Conservation (phyloP, 53 echinoderm and acorn worm species). For the Crossaster papposus region DNA sequence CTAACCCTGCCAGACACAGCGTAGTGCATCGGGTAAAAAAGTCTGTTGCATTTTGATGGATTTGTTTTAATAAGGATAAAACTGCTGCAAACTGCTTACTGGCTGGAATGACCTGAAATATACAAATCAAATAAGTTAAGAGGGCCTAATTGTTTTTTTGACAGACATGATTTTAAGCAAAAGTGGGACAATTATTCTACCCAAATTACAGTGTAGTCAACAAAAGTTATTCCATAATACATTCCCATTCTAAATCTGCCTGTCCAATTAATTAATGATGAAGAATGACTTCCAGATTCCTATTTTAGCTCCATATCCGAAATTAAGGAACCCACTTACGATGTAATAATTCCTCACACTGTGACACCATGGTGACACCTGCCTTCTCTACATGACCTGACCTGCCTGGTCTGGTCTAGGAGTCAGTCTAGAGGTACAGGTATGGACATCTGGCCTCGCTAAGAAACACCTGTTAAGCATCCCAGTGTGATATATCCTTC, state of each 20-base stretch:
- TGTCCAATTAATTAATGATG: not conserved
- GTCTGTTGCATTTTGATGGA: too few species aligned
- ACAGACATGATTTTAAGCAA: too few species aligned
- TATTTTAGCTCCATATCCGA: not conserved
- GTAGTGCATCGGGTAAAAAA: too few species aligned
- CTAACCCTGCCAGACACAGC: too few species aligned
- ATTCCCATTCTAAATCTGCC: not conserved
- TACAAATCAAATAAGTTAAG: too few species aligned
- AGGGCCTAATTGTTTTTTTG: too few species aligned
- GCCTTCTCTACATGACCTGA: not conserved
- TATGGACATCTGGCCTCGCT: not conserved
- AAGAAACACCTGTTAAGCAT: not conserved
- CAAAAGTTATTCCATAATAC: too few species aligned
- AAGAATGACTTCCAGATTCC: not conserved
- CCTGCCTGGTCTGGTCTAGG: not conserved
- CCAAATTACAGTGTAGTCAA: too few species aligned
- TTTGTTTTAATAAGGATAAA: too few species aligned
- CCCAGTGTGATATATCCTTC: not conserved
- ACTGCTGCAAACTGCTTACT: too few species aligned
- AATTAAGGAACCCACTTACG: not conserved
- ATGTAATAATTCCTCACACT: not conserved
- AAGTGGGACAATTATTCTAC: too few species aligned
- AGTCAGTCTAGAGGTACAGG: not conserved
- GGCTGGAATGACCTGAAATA: too few species aligned
- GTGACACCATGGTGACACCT: not conserved